Conservation (phyloP, 1,140 invertebrate species). For the Drosophila funebris region DNA sequence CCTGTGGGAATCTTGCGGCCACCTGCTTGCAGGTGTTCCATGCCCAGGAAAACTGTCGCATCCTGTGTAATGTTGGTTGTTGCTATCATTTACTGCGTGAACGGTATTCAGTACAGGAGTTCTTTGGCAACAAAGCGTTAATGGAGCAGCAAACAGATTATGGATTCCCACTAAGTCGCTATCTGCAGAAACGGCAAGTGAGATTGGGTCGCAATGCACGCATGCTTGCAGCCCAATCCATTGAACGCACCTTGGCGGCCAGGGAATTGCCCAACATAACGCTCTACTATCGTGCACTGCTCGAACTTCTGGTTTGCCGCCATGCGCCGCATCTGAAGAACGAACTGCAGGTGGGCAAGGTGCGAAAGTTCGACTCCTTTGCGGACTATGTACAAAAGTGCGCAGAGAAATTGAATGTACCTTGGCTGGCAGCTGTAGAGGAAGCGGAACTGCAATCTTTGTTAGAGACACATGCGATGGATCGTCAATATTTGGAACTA, state of each 20-base stretch:
- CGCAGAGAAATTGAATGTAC: constrained; percentile 46
- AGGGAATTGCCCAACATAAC: constrained; percentile 86
- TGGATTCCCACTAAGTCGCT: constrained; percentile 89
- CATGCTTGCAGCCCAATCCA: constrained; percentile 92
- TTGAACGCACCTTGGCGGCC: constrained; percentile 87
- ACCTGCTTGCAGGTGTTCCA: constrained; percentile 90
- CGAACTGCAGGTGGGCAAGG: constrained; percentile 72
- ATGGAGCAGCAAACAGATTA: constrained; percentile 54
- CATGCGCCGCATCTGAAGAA: constrained; percentile 65
- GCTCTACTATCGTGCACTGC: constrained; percentile 89
- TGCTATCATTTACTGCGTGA: constrained; percentile 95
- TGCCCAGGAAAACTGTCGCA: constrained; percentile 85
- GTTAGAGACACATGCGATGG: constrained; percentile 83
- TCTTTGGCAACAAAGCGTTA: constrained; percentile 67
- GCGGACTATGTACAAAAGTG: constrained; percentile 88
- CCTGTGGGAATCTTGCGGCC: constrained; percentile 93
- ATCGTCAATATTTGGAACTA: constrained; percentile 88
- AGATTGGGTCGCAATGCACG: constrained; percentile 90
- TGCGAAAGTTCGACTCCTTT: constrained; percentile 86
- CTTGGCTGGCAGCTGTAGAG: constrained; percentile 47
- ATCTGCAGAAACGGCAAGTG: constrained; percentile 85
- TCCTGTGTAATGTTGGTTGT: constrained; percentile 93
- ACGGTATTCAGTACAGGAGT: constrained; percentile 81
- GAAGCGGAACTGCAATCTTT: constrained; percentile 84
- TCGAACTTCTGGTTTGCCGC: constrained; percentile 87